phyloP scores from a whole-genome alignment of 2,797 vertebrate species.

The Helicolenus hilgendorfi region DNA sequence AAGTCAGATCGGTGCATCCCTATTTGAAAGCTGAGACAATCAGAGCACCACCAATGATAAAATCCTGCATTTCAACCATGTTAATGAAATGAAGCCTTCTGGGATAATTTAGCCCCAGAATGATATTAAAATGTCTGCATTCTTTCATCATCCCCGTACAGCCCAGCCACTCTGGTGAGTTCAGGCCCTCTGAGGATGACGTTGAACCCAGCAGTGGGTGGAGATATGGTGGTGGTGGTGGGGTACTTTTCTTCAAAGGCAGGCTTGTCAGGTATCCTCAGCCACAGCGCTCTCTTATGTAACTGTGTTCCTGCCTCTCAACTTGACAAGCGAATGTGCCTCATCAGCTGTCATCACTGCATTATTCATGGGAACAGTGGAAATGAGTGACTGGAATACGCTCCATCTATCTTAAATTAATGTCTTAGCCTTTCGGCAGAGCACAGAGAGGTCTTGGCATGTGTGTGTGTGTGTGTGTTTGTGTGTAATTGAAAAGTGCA shows the following conservation, averaged over 20 bases:
- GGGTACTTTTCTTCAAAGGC: constrained; percentile 51
- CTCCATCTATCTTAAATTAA: constrained; percentile 48
- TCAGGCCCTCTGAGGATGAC: background rate
- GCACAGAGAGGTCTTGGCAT: background rate
- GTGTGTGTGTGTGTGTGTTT: constrained; percentile 2
- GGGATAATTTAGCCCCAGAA: background rate
- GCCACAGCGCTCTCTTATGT: constrained; percentile 49
- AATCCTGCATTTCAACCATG: background rate
- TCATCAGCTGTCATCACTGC: constrained; percentile 75
- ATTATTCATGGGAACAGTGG: constrained; percentile 72
- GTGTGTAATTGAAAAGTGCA: background rate
- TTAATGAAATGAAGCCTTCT: background rate
- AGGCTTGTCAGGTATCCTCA: constrained; percentile 50
- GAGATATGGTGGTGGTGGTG: background rate
- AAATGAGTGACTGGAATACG: constrained; percentile 54
- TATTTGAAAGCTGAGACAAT: too few relatives aligned
- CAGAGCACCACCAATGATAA: background rate
- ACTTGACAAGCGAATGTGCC: constrained; percentile 68
- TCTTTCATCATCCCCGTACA: constrained; percentile 24
- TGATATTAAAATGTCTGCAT: background rate
- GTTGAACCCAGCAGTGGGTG: constrained; percentile 10
- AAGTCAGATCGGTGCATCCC: too few relatives aligned
- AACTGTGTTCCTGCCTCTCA: constrained; percentile 54
- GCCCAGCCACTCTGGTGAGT: background rate
- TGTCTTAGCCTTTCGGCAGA: constrained; percentile 27